These are phyloP conservation scores for Antrozous pallidus DNA, from an alignment of 2,797 vertebrate genomes.

Conservation along the genomic window DNA sequence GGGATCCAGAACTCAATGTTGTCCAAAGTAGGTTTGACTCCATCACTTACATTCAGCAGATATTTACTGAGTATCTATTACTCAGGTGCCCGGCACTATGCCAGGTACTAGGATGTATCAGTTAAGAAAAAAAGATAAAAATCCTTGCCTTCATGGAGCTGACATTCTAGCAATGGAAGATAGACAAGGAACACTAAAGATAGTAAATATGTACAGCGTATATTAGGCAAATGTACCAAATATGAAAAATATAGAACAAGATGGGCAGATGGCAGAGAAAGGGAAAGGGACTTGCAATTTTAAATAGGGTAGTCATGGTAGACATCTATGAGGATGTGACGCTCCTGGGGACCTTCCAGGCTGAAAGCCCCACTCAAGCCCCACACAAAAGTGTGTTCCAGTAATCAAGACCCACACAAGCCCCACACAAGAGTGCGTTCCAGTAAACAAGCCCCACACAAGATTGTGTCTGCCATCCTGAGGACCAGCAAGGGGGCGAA, in stretches of 20 bases:
- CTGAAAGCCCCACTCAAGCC: too few species aligned
- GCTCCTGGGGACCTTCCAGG: background rate
- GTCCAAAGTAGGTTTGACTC: background rate
- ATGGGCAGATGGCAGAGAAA: background rate
- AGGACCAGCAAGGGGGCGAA: background rate
- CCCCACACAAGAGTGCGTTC: too few species aligned
- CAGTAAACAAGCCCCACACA: too few species aligned
- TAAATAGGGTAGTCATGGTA: background rate
- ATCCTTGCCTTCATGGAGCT: background rate
- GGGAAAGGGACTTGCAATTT: background rate
- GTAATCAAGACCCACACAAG: too few species aligned
- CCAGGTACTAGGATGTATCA: background rate
- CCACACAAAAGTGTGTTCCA: background rate
- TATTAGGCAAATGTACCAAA: background rate
- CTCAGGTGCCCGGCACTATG: background rate
- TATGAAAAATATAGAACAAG: background rate
- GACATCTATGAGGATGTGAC: background rate
- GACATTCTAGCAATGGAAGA: background rate
- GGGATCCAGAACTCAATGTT: background rate
- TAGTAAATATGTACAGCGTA: background rate
- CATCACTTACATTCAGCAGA: background rate
- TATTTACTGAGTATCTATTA: background rate
- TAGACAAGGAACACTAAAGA: background rate
- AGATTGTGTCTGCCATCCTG: background rate
- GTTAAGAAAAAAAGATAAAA: background rate